phyloP scores from a whole-genome alignment of 2,113 vertebrate genomes.

The Ictalurus furcatus region DNA sequence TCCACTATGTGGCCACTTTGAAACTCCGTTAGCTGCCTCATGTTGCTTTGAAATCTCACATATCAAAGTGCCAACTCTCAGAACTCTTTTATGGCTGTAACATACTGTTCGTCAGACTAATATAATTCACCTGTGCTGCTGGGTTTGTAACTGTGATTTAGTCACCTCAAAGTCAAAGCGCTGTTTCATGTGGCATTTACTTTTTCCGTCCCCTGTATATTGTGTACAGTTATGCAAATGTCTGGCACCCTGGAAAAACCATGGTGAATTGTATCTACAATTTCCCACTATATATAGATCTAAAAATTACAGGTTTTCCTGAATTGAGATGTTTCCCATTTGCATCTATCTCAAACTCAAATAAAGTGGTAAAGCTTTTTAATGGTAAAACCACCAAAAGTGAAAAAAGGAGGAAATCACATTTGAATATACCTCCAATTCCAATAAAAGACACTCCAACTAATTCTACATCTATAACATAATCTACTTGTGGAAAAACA shows the following conservation, averaged over 20 bases:
- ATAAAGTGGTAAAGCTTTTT: not conserved
- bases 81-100: not conserved
- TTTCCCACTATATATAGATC: not conserved
- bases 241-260: not conserved
- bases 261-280: not conserved
- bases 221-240: not conserved
- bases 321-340: not conserved
- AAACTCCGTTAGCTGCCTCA: not conserved
- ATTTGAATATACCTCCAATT: not conserved
- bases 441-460: no score
- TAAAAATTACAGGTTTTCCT: not conserved
- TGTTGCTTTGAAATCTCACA: conserved; percentile 13
- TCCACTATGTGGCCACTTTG: conserved; percentile 7
- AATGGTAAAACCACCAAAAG: no score
- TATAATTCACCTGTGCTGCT: not conserved
- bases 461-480: not conserved
- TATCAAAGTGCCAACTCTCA: conserved; percentile 15
- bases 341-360: not conserved
- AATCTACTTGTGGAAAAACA: not conserved
- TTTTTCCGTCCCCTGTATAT: not conserved
- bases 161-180: conserved; percentile 17
- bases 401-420: not conserved
- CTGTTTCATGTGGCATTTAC: not conserved
- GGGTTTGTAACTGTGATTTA: conserved; percentile 5
- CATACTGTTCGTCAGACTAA: not conserved